Evolutionary conservation across 2,797 vertebrate genomes (phyloP).

Genomic region (Cuculus canorus): DNA sequence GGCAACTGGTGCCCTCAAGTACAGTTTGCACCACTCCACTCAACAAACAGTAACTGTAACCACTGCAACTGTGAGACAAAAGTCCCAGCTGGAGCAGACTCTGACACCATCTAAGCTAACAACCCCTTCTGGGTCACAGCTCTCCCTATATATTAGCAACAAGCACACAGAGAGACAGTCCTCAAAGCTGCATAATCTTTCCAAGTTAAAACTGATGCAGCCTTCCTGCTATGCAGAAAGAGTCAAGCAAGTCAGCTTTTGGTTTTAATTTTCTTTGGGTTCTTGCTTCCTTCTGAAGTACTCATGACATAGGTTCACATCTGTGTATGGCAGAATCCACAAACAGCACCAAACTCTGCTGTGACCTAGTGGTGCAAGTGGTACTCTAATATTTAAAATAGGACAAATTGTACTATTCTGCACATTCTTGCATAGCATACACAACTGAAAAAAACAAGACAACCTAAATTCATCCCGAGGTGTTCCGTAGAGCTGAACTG

Average conservation of each 20-base stretch:
- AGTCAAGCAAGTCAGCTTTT: background rate
- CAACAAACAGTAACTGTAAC: too few species aligned
- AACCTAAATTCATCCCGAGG: background rate
- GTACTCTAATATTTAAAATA: background rate
- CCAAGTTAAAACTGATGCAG: background rate
- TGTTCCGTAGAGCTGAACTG: background rate
- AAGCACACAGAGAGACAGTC: background rate
- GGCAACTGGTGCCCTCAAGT: too few species aligned
- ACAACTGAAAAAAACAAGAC: background rate
- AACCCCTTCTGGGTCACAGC: background rate
- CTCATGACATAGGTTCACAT: background rate
- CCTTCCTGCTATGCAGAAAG: background rate
- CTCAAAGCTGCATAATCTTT: background rate
- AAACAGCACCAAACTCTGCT: background rate
- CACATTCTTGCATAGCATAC: background rate
- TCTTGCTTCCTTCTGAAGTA: background rate
- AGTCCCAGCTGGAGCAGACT: too few species aligned
- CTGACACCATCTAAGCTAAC: background rate
- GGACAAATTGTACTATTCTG: background rate
- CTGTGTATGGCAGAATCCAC: background rate
- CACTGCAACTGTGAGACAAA: too few species aligned
- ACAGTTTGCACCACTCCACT: too few species aligned
- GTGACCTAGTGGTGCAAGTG: background rate
- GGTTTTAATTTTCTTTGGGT: background rate
- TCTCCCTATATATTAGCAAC: background rate